These are phyloP conservation scores for Euzophera pinguis DNA, from an alignment of 2,888 invertebrate genomes.

Conservation along the genomic window DNA sequence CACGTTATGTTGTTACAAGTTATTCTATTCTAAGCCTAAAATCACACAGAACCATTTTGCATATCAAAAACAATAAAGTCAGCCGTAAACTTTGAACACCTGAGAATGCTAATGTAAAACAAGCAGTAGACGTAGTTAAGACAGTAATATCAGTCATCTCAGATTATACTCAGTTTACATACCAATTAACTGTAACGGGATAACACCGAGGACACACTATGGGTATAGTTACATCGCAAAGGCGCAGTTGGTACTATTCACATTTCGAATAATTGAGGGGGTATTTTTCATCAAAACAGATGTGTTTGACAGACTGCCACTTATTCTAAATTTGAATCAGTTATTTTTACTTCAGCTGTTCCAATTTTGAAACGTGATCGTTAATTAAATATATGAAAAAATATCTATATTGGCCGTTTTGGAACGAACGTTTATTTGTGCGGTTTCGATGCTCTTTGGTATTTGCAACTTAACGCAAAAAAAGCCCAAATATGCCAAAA, in stretches of 20 bases:
- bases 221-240: neutral
- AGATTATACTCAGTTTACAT: slow-evolving; percentile 36
- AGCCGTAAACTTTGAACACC: slow-evolving; percentile 1
- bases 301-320: neutral
- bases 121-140: slow-evolving; percentile 15
- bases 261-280: neutral
- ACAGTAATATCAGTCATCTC: slow-evolving; percentile 28
- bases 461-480: too few relatives aligned
- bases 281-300: neutral
- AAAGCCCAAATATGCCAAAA: too few relatives aligned
- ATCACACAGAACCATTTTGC: neutral
- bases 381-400: too few relatives aligned
- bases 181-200: slow-evolving; percentile 29
- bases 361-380: too few relatives aligned
- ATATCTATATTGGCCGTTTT: too few relatives aligned
- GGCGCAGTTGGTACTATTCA: neutral
- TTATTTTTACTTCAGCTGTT: neutral
- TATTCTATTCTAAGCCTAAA: neutral
- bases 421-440: too few relatives aligned
- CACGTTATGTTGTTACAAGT: neutral
- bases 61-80: slow-evolving; percentile 8
- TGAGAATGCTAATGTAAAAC: slow-evolving; percentile 10
- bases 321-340: neutral
- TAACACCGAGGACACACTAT: neutral
- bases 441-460: too few relatives aligned